Conservation (phyloP, 1,140 invertebrate genomes). For the Drepana arcuata region DNA sequence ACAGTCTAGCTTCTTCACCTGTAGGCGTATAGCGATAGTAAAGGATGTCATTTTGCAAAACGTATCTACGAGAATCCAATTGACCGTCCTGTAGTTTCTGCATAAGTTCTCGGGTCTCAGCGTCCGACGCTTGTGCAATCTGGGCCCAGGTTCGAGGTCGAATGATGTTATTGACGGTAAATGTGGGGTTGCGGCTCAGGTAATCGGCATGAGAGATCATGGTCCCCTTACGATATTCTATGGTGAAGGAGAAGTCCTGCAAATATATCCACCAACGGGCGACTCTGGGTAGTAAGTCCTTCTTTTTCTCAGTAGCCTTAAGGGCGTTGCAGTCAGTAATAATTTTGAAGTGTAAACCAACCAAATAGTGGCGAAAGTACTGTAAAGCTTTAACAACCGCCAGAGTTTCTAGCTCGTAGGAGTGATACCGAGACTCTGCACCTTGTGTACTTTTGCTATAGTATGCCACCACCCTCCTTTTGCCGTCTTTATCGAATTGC, state of each 20-base stretch:
- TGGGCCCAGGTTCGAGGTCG: no score
- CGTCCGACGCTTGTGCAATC: no score
- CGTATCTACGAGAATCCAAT: no score
- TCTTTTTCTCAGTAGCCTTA: not conserved
- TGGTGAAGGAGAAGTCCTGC: not conserved
- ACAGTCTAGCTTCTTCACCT: no score
- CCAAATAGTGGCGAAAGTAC: not conserved
- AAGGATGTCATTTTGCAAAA: no score
- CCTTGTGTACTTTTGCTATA: not conserved
- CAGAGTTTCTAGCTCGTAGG: not conserved
- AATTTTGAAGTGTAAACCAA: not conserved
- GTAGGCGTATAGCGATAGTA: no score
- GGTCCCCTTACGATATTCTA: not conserved
- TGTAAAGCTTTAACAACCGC: not conserved
- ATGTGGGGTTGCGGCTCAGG: not conserved
- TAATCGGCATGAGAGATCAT: not conserved
- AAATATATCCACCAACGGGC: slow-evolving; percentile 1
- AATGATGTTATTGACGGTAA: no score
- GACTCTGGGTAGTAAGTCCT: not conserved
- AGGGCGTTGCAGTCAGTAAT: not conserved
- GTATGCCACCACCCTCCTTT: slow-evolving; percentile 1
- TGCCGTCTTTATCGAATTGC: not conserved
- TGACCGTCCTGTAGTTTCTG: no score
- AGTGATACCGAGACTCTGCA: not conserved
- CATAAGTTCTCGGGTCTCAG: no score